Base-by-base conservation (phyloP, 2,113 vertebrate genomes). In the Mellivora capensis region DNA sequence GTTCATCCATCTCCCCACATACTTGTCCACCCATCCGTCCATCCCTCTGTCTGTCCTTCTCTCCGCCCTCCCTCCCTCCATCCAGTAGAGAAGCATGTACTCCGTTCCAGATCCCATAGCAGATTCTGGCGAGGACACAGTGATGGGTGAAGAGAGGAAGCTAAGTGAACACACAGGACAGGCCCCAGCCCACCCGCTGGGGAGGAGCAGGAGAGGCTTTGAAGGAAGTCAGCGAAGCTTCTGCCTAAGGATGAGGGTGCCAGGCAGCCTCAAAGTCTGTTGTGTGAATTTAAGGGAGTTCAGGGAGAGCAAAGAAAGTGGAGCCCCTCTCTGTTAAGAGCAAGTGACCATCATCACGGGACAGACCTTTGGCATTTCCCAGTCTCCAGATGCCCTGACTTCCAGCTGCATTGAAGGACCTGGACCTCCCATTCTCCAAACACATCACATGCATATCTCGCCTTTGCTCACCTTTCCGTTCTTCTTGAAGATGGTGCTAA, bases 391-490 rank as follows among this genome's bases (percentile, higher is more conserved):
- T 25, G 9, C 25, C 67, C 67, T 47, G 57, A 29, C 20, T 37
- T 59, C 15, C 49, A 31, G 17, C 23, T 20, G 27, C 57, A 0
- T 13, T 31, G 67, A 31, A 17, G 27, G 2, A 29, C 34, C 39
- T 57, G 23, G 2, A 29, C 39, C 39, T 80, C 42, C 69, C 34
- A 4, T n/a, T 27, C 37, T 61, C 39, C 27, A 69, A 31, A 39
- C 6, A 4, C 6, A 6, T 31, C 34, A 4, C 1, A 0, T 15
- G 23, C 14, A 0, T 8, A 7, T 42, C 42, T 5, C 25, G 54
- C n/a, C 49, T 34, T 71, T 20, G 17, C 31, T 37, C 11, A 27
- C 87, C 74, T 25, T 52, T 42, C 80, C 1, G 1, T 64, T 67
- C 25, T n/a, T 59, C 52, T 49, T 77, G 23, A 67, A 62, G 39